Evolutionary conservation across 1,140 invertebrate species (phyloP), one percentile per base, ranked within the genome.

Genomic region (Battus philenor): DNA sequence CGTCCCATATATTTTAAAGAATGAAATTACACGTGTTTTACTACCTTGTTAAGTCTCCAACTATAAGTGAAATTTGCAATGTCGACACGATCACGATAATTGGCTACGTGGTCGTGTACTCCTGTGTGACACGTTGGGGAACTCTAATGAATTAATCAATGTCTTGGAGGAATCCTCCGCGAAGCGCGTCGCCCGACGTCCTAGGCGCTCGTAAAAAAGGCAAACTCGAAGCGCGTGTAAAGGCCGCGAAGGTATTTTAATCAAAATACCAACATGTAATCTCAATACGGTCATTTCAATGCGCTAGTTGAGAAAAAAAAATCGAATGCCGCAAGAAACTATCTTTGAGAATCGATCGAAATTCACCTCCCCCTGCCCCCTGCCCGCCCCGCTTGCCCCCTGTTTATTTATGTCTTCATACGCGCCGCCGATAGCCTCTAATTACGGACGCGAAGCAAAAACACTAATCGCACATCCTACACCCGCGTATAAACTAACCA

Each of bases 361-460:
- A 64, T 60, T 61, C 54, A 38, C 33, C 50, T 38, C 34, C 51
- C 41, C 24, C 43, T 45, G 54, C 43, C 51, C 8, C 44, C 39
- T 41, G 45, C 33, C 44, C 36, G 43, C 30, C 47, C 52, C 33
- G 65, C 68, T 74, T 50, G 60, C 59, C 54, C 57, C 47, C 67
- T 44, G 51, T 69, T 77, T 75, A 78, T 77, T 80, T 80, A 80
- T 80, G 76, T 80, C 79, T 80, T 80, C 79, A 83, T 83, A 83
- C 73, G 61, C 54, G 67, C 76, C 79, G 79, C 71, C 75, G 76
- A 79, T 80, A 72, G 71, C 59, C 69, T 73, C 76, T 81, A 83
- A 83, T 83, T 83, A 83, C 73, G 65, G 47, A 43, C 59, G 50
- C 32, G 52, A 58, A 52, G 68, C 74, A 80, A 83, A 82, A 83